Evolutionary conservation across 2,113 vertebrate genomes (phyloP).

Genomic region (Tretioscincus oriximinensis): DNA sequence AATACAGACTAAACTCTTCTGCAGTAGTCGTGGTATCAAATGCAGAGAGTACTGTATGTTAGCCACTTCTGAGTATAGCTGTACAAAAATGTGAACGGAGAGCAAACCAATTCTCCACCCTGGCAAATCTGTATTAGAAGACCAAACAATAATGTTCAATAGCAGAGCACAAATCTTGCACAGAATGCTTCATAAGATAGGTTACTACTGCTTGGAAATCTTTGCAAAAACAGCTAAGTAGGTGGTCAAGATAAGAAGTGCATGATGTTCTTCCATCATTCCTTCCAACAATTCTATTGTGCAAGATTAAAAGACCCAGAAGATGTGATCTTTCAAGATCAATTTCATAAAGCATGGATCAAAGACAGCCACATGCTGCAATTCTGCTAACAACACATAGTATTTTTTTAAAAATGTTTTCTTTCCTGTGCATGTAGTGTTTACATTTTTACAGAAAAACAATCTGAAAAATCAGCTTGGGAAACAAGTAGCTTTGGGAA

Average conservation of each 20-base stretch:
- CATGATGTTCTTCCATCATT: slow-evolving; percentile 23
- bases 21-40: neutral
- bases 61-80: slow-evolving; percentile 27
- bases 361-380: slow-evolving; percentile 57
- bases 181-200: neutral
- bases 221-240: slow-evolving; percentile 36
- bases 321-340: slow-evolving; percentile 61
- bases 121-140: slow-evolving; percentile 8
- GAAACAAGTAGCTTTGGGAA: slow-evolving; percentile 45
- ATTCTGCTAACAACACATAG: slow-evolving; percentile 64
- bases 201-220: slow-evolving; percentile 39
- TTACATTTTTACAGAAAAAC: slow-evolving; percentile 49
- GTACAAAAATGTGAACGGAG: slow-evolving; percentile 36
- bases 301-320: slow-evolving; percentile 52
- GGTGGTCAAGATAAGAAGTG: slow-evolving; percentile 67
- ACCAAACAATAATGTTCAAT: neutral
- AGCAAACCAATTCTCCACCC: slow-evolving; percentile 20
- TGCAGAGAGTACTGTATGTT: neutral
- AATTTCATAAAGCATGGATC: slow-evolving; percentile 58
- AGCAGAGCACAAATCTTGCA: neutral
- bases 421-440: slow-evolving; percentile 51
- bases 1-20: neutral
- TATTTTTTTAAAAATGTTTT: slow-evolving; percentile 20
- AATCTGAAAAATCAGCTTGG: slow-evolving; percentile 48
- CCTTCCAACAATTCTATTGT: slow-evolving; percentile 42